Percentiles rank a stretch among this genome's conserved stretches.
These are phyloP conservation scores for Drosophila leonis DNA, from an alignment of 2,888 invertebrate genomes.

Conservation along the genomic window DNA sequence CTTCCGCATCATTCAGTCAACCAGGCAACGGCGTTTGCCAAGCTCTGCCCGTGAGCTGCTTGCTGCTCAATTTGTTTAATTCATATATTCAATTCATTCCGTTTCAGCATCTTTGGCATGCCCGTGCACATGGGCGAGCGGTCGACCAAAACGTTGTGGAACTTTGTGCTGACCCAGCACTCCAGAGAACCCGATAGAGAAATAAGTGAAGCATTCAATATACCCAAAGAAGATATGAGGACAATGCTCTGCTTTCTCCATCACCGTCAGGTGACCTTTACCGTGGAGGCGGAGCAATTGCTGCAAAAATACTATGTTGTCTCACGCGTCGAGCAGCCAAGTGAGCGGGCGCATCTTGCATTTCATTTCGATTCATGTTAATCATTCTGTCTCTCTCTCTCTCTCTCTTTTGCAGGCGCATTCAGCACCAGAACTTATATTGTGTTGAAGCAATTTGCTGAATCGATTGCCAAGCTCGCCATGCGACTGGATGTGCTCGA, in stretches of 20 bases:
- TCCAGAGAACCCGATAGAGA: slow-evolving; percentile 25
- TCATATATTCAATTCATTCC: no score
- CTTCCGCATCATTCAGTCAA: slow-evolving; percentile 76
- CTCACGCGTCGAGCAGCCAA: slow-evolving; percentile 83
- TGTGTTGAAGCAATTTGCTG: slow-evolving; percentile 82
- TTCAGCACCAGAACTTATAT: slow-evolving; percentile 81
- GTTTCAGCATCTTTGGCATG: slow-evolving; percentile 84
- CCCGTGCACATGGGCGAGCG: slow-evolving; percentile 80
- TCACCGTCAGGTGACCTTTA: slow-evolving; percentile 68
- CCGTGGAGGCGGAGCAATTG: slow-evolving; percentile 81
- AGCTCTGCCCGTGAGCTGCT: slow-evolving; percentile 83
- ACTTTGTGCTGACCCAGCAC: slow-evolving; percentile 77
- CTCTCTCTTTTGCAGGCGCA: slow-evolving; percentile 68
- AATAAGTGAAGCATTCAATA: slow-evolving; percentile 53
- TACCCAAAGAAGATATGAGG: slow-evolving; percentile 80
- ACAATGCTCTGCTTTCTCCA: slow-evolving; percentile 70
- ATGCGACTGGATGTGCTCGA: slow-evolving; percentile 78
- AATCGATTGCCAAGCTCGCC: slow-evolving; percentile 84
- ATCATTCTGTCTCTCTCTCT: not conserved
- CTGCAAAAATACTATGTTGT: slow-evolving; percentile 86
- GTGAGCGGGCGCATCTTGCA: slow-evolving; percentile 60
- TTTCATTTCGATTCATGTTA: slow-evolving; percentile 24
- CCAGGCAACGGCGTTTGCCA: slow-evolving; percentile 72
- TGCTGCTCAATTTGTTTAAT: no score
- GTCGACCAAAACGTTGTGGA: slow-evolving; percentile 61